Base-by-base conservation (phyloP, 2,113 vertebrate species). In the Colaptes auratus region DNA sequence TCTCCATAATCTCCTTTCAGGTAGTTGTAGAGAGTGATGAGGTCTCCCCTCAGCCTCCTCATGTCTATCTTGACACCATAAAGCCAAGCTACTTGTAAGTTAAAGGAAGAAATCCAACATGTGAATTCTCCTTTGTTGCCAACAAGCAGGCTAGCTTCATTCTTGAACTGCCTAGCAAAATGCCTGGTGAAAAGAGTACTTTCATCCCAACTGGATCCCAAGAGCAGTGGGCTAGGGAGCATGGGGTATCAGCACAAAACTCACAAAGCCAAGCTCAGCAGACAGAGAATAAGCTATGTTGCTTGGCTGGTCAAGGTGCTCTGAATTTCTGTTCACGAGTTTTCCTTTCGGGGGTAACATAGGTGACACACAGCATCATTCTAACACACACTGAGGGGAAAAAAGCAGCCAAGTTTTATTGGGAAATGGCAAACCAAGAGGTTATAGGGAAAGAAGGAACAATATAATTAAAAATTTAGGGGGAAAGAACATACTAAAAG, bases 231-330 rank as follows among this genome's bases (percentile, higher is more conserved):
- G 2, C 24, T 27, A 15, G 6, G 36, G 27, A 71, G 11, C 19
- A 4, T 1, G 2, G 4, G 28, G 7, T 30, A 50, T 7, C 1
- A 4, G 18, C 36, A 55, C 7, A 65, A 35, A 82, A 8, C 18
- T 72, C 63, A 19, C 12, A 52, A 42, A 52, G 20, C 3, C 31
- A 66, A 23, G 21, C 14, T 44, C 70, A 88, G 39, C 19, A 44
- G 23, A 12, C 21, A 66, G 10, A 85, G 39, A 85, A 61, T 25
- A 55, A 80, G 12, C 33, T 39, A 39, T 39, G 39, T 39, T 39
- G 39, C n/a, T 61, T 58, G 33, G 19, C 44, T 69, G 31, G 25
- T 21, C 72, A 69, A 72, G 33, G 31, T 5, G 16, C 33, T 72
- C 59, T 3, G 2, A 28, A 86, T 24, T 64, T 71, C 48, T 76